Conservation (phyloP, 1,140 invertebrate genomes). For the Nasonia longicornis region DNA sequence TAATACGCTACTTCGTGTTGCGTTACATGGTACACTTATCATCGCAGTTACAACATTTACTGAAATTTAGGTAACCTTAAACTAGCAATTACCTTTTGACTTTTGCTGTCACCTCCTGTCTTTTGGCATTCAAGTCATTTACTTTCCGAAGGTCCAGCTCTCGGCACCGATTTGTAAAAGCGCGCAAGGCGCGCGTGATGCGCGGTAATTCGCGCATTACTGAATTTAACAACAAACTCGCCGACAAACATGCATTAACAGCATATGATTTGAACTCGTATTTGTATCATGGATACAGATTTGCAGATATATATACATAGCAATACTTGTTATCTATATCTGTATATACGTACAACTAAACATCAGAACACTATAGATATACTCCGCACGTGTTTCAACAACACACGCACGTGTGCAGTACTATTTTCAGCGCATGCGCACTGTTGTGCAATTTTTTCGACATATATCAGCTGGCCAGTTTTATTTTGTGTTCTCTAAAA, state of each 20-base stretch:
- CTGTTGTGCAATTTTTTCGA: too few species aligned
- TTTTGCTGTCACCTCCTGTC: constrained; percentile 51
- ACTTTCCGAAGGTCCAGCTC: constrained; percentile 45
- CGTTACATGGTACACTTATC: neutral
- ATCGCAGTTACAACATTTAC: constrained; percentile 14
- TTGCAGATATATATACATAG: neutral
- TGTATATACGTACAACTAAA: too few species aligned
- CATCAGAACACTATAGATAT: too few species aligned
- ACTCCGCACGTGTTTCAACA: too few species aligned
- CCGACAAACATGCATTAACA: neutral
- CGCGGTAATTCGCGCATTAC: constrained; percentile 59
- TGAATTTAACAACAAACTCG: constrained; percentile 14
- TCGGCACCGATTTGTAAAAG: constrained; percentile 58
- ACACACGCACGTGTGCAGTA: too few species aligned
- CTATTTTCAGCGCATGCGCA: too few species aligned
- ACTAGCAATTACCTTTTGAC: constrained; percentile 49
- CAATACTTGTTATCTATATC: too few species aligned
- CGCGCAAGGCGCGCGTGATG: constrained; percentile 60
- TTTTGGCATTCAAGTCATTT: constrained; percentile 58
- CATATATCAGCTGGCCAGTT: too few species aligned
- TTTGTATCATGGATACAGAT: neutral
- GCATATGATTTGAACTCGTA: neutral
- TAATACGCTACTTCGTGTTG: too few species aligned
- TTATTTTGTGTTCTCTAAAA: too few species aligned
- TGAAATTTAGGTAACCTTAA: constrained; percentile 14